Percentiles rank a stretch among this genome's conserved stretches.
Conservation (phyloP, 2,888 invertebrate genomes). For the Meliscaeva auricollis region DNA sequence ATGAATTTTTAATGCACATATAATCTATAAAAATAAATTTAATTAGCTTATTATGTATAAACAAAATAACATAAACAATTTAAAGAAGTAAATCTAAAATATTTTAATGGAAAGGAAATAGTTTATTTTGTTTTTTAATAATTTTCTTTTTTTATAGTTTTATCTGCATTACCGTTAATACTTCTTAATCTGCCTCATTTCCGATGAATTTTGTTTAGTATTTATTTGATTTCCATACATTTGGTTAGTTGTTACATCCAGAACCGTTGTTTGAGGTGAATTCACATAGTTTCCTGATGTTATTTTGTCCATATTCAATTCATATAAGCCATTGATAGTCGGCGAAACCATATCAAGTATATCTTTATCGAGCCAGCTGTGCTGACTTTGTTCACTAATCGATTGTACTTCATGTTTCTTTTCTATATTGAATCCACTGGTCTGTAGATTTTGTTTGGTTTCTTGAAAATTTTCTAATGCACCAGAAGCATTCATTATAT, state of each 20-base stretch:
- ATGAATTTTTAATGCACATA: conserved; percentile 4
- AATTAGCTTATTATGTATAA: conserved; percentile 19
- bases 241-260: conserved; percentile 58
- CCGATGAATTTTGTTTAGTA: conserved; percentile 68
- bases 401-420: not conserved
- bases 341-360: conserved; percentile 75
- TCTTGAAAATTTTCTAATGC: conserved; percentile 58
- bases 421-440: conserved; percentile 78
- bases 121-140: conserved; percentile 13
- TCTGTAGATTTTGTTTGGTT: conserved; percentile 73
- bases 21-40: conserved; percentile 17
- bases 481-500: conserved; percentile 18
- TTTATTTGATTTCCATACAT: conserved; percentile 52
- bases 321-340: conserved; percentile 73
- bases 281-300: conserved; percentile 17
- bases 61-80: conserved; percentile 40
- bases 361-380: conserved; percentile 70
- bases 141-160: not conserved
- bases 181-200: conserved; percentile 57
- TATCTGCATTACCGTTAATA: conserved; percentile 14
- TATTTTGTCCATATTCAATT: conserved; percentile 76
- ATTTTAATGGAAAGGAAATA: conserved; percentile 63
- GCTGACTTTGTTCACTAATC: not conserved
- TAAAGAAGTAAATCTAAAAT: conserved; percentile 28
- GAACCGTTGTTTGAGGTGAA: conserved; percentile 32